Base-by-base conservation (phyloP, 2,797 vertebrate species). In the Anabacerthia variegaticeps region DNA sequence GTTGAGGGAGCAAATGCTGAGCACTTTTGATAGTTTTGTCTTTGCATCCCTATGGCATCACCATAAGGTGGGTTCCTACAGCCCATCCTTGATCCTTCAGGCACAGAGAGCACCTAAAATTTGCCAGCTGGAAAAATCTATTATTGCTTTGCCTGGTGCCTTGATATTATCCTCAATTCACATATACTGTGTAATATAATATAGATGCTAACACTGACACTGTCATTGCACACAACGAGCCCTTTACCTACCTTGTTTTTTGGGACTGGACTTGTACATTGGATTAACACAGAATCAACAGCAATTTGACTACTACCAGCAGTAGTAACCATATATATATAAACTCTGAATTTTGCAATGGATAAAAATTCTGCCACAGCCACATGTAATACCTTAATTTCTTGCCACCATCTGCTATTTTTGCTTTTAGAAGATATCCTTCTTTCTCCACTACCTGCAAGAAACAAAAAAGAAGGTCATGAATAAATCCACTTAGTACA, bases 351-450 rank as follows among this genome's bases (percentile, higher is more conserved):
- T 63, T 66, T 62, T 77, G 30, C 24, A 87, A 20, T 28, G 37
- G 17, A 36, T 58, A 62, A 91, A 61, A 88, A 22, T 18, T 84
- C 76, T 91, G 11, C 19, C 82, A 72, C 22, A 24, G 49, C 34
- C 14, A 52, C 7, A 39, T 19, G 10, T 37, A 66, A 63, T 98
- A 99, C 98, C 98, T 99, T 97, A 98, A 97, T 96, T 99, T 99
- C 96, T 99, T 99, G 62, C 99, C 99, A n/a, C 98, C 98, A 8
- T 99, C 99, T 71, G 98, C 98, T 97, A 99, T 99, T 97, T 99
- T 99, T 80, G 99, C 98, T 97, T 99, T 99, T 67, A 99, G 98
- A 96, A 99, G 97, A 95, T 98, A 98, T 68, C 99, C 99, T 96
- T 99, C 98, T 97, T 99, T 99, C 79, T 98, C 91, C 77, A 98